Conservation (phyloP, 2,888 invertebrate genomes). For the Aphodius granarius region DNA sequence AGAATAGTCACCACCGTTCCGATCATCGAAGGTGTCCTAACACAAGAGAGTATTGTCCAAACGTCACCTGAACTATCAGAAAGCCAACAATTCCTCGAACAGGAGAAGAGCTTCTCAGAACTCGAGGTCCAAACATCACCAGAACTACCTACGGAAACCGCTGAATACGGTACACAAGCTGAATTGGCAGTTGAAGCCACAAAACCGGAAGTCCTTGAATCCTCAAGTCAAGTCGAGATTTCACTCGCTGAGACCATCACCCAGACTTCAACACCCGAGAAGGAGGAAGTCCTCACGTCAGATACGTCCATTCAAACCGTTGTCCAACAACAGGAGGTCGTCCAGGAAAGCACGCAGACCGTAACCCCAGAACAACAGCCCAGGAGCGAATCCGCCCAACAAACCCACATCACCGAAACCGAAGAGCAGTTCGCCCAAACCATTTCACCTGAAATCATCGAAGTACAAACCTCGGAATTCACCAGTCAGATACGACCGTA, state of each 20-base stretch:
- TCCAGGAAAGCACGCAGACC: slow-evolving; percentile 48
- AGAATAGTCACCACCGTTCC: slow-evolving; percentile 58
- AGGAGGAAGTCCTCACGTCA: slow-evolving; percentile 42
- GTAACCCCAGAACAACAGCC: slow-evolving; percentile 40
- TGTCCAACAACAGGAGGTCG: slow-evolving; percentile 45
- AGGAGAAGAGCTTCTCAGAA: slow-evolving; percentile 51
- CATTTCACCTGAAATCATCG: slow-evolving; percentile 48
- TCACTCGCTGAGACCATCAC: slow-evolving; percentile 30
- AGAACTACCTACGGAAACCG: slow-evolving; percentile 40
- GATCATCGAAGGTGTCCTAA: slow-evolving; percentile 62
- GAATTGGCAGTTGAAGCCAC: slow-evolving; percentile 35
- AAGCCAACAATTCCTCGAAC: slow-evolving; percentile 50
- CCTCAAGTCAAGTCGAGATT: slow-evolving; percentile 33
- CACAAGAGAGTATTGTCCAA: slow-evolving; percentile 61
- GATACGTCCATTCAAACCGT: slow-evolving; percentile 55
- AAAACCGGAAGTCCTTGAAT: slow-evolving; percentile 36
- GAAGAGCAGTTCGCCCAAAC: slow-evolving; percentile 52
- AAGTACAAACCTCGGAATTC: slow-evolving; percentile 41
- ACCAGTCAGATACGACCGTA: slow-evolving; percentile 40
- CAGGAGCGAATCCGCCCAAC: slow-evolving; percentile 48
- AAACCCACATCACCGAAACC: slow-evolving; percentile 43
- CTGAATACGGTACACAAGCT: slow-evolving; percentile 24
- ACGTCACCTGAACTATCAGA: slow-evolving; percentile 60
- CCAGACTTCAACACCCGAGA: slow-evolving; percentile 40
- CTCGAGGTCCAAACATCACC: slow-evolving; percentile 57